phyloP scores from a whole-genome alignment of 2,113 vertebrate species.

The Rhinopomastus cyanomelas region DNA sequence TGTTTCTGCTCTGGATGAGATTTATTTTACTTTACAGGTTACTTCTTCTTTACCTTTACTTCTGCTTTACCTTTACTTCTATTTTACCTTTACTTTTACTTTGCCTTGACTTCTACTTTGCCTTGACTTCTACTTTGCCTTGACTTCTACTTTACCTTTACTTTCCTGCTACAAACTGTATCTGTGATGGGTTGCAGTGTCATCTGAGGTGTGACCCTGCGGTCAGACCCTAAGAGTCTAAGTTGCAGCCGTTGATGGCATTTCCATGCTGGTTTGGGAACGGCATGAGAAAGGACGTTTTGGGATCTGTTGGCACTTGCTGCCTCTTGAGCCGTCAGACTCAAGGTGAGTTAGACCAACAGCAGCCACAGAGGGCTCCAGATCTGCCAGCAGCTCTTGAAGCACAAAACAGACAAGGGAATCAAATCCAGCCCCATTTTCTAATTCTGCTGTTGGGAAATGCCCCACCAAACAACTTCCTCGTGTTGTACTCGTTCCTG shows the following conservation, averaged over 20 bases:
- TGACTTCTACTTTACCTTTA: no score
- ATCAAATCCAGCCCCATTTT: background rate
- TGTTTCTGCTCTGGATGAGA: background rate
- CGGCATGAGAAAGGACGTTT: background rate
- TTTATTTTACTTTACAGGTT: background rate
- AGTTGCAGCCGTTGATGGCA: background rate
- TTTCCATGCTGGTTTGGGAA: conserved; percentile 23
- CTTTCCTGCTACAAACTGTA: conserved; percentile 10
- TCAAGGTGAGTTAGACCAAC: background rate
- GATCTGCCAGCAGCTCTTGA: background rate
- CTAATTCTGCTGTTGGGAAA: conserved; percentile 63
- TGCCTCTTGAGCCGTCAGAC: background rate
- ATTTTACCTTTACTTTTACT: no score
- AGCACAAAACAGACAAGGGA: background rate
- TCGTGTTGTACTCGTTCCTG: conserved; percentile 46
- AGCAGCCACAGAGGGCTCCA: background rate
- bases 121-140: no score
- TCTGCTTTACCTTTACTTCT: no score
- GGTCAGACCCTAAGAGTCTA: background rate
- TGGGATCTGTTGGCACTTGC: background rate
- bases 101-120: no score
- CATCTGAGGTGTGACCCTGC: conserved; percentile 29
- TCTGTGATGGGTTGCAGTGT: conserved; percentile 11
- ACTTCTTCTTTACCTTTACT: no score
- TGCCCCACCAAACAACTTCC: conserved; percentile 63